These are phyloP conservation scores for Galeopterus variegatus DNA, from an alignment of 2,113 vertebrate species.

Conservation along the genomic window DNA sequence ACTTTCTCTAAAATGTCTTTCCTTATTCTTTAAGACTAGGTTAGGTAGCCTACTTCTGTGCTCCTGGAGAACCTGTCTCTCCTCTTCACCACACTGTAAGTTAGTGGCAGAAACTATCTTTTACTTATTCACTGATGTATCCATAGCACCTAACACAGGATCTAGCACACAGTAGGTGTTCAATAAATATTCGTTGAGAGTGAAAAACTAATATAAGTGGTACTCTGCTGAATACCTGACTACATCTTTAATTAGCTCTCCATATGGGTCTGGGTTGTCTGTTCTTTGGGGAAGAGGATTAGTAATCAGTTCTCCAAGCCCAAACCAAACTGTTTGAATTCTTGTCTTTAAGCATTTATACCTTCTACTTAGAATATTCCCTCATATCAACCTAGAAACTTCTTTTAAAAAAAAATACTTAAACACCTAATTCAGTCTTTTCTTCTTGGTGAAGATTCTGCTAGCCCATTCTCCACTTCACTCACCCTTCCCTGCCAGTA, in stretches of 20 bases:
- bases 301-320: constrained; percentile 26
- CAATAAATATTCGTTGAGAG: constrained; percentile 18
- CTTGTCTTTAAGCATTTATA: not conserved
- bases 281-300: not conserved
- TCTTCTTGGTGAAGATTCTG: constrained; percentile 6
- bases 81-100: not conserved
- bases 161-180: not conserved
- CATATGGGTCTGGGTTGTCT: not conserved
- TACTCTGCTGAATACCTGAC: constrained; percentile 10
- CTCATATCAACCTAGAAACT: not conserved
- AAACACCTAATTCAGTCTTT: not conserved
- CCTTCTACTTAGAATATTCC: not conserved
- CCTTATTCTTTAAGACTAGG: not conserved
- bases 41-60: not conserved
- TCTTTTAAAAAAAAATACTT: not conserved
- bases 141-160: not conserved
- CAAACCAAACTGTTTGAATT: not conserved
- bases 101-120: not conserved
- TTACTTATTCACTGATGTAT: not conserved
- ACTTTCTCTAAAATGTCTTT: not conserved
- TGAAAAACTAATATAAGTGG: not conserved
- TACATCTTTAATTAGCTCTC: not conserved
- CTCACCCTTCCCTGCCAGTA: not conserved
- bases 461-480: not conserved
- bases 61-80: not conserved